A percentile compares a stretch with the other conserved stretches of the same genome.
These are phyloP conservation scores for Accipiter cooperii DNA, from an alignment of 2,113 vertebrate genomes.

Conservation along the genomic window DNA sequence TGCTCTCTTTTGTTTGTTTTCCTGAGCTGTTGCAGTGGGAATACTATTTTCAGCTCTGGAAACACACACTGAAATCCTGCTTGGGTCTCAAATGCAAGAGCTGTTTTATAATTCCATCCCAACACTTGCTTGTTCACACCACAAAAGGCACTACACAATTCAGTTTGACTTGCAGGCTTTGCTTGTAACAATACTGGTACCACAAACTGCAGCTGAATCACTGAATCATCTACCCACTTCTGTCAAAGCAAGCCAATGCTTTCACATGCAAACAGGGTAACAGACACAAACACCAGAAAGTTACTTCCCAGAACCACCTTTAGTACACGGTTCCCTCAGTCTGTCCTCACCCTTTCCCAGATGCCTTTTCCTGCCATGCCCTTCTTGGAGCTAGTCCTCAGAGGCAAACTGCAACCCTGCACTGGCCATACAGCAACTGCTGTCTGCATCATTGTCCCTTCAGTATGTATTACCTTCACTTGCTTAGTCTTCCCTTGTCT, in stretches of 20 bases:
- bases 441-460: background rate
- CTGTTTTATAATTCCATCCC: background rate
- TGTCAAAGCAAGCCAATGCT: background rate
- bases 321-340: background rate
- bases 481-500: background rate
- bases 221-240: background rate
- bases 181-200: background rate
- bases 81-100: background rate
- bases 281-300: background rate
- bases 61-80: background rate
- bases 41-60: background rate
- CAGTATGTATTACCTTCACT: background rate
- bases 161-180: background rate
- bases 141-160: background rate
- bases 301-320: background rate
- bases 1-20: too few species aligned
- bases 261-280: background rate
- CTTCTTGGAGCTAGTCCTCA: background rate
- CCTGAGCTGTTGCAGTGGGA: background rate
- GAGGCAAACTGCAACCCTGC: background rate
- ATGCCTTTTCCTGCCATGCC: background rate
- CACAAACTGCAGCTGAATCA: background rate
- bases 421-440: too few species aligned
- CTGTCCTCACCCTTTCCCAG: background rate
- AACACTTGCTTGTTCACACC: fast-evolving